A percentile compares a stretch with the other conserved stretches of the same genome.
Conservation (phyloP, 2,113 vertebrate species). For the Cnemophilus loriae region DNA sequence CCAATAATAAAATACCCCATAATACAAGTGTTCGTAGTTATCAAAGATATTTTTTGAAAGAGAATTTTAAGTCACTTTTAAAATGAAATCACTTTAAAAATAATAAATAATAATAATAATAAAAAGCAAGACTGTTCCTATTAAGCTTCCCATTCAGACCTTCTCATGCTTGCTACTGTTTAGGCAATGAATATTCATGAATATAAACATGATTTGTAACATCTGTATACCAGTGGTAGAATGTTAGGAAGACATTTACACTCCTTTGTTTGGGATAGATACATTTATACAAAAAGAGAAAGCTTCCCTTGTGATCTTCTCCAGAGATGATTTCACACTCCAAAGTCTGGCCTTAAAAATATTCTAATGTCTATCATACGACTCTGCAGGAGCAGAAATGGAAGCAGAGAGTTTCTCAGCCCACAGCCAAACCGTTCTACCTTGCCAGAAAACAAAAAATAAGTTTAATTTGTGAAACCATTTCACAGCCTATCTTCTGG, state of each 20-base stretch:
- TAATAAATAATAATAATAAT: background rate
- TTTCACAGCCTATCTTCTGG: background rate
- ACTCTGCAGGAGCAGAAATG: constrained; percentile 3
- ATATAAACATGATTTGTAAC: constrained; percentile 30
- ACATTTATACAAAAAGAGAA: background rate
- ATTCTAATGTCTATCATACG: constrained; percentile 21
- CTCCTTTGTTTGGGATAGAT: constrained; percentile 14
- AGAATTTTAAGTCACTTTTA: background rate
- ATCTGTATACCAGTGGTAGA: constrained; percentile 8
- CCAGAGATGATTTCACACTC: constrained; percentile 17
- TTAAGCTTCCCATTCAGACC: background rate
- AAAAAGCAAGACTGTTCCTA: background rate
- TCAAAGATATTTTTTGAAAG: background rate
- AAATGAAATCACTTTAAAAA: background rate
- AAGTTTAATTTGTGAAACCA: background rate
- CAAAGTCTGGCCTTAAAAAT: background rate
- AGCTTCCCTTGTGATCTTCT: constrained; percentile 17
- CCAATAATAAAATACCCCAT: background rate
- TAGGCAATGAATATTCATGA: constrained; percentile 55
- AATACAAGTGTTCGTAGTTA: background rate
- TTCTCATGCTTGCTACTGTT: constrained; percentile 39
- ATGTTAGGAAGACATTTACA: constrained; percentile 18
- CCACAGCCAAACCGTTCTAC: background rate
- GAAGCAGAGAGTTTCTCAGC: background rate
- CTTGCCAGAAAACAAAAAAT: constrained; percentile 23